A percentile compares a stretch with the other conserved stretches of the same genome.
These are phyloP conservation scores for Drosophila kanekoi DNA, from an alignment of 2,888 invertebrate genomes.

Conservation along the genomic window DNA sequence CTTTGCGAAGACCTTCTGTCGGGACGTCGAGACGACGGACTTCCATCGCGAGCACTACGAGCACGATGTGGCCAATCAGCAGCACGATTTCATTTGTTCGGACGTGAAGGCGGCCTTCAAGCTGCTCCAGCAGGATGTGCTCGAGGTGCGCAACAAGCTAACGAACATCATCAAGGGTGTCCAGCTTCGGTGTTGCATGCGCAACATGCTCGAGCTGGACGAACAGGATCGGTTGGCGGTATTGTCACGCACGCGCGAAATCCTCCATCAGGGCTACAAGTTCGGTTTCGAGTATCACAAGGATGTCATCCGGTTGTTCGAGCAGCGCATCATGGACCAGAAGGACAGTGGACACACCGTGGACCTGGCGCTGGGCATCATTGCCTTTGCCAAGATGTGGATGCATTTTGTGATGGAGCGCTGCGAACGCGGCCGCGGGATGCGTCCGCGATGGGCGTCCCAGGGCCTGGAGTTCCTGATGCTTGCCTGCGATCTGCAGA, in stretches of 20 bases:
- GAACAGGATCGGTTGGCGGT: constrained; percentile 85
- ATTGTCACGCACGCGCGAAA: constrained; percentile 89
- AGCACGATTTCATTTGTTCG: constrained; percentile 86
- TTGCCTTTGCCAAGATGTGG: constrained; percentile 92
- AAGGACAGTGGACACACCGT: constrained; percentile 83
- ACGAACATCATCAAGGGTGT: constrained; percentile 83
- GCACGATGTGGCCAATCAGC: constrained; percentile 80
- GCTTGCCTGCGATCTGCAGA: constrained; percentile 93
- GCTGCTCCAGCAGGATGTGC: constrained; percentile 86
- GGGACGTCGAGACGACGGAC: constrained; percentile 87
- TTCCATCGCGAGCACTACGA: constrained; percentile 85
- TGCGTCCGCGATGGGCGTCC: constrained; percentile 94
- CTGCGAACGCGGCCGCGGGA: constrained; percentile 93
- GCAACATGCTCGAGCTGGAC: constrained; percentile 80
- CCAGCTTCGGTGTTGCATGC: constrained; percentile 82
- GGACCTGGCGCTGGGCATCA: constrained; percentile 87
- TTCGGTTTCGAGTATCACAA: constrained; percentile 93
- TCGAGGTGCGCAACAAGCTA: constrained; percentile 85
- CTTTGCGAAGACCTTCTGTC: constrained; percentile 91
- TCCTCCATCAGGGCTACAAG: constrained; percentile 94
- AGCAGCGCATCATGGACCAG: constrained; percentile 84
- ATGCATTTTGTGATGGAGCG: constrained; percentile 94
- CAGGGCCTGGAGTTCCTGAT: constrained; percentile 95
- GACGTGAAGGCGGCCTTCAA: constrained; percentile 88
- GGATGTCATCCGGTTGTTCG: constrained; percentile 86